Conservation (phyloP, 1,140 invertebrate species). For the Phymorhynchus buccinoides region DNA sequence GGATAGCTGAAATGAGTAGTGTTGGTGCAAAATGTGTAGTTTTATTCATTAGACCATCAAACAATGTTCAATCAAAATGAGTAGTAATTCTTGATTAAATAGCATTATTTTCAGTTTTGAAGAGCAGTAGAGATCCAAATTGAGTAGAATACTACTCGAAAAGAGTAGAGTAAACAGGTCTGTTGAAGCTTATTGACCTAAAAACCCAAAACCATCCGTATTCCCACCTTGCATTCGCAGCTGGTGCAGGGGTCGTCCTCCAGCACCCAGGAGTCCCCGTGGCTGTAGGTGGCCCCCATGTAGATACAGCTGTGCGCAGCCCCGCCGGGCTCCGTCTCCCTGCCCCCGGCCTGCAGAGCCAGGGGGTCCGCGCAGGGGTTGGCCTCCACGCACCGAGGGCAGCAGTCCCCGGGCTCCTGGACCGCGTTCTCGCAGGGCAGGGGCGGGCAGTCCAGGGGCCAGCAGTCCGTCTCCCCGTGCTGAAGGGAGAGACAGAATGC, state of each 20-base stretch:
- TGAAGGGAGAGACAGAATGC: too few species aligned
- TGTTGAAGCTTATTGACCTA: background rate
- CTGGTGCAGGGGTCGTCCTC: constrained; percentile 80
- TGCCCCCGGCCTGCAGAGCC: constrained; percentile 49
- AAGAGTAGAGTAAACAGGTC: too few species aligned
- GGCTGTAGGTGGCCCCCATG: constrained; percentile 50
- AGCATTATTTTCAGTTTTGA: too few species aligned
- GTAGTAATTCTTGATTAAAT: background rate
- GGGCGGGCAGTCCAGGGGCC: constrained; percentile 87
- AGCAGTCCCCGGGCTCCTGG: constrained; percentile 78
- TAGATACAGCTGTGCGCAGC: constrained; percentile 54
- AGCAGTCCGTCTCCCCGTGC: constrained; percentile 91
- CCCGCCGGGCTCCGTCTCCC: constrained; percentile 49
- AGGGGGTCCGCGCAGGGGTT: constrained; percentile 72
- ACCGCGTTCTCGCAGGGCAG: constrained; percentile 81
- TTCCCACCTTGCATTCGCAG: constrained; percentile 84
- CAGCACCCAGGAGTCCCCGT: constrained; percentile 59
- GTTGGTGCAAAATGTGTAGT: too few species aligned
- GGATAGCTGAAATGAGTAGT: too few species aligned
- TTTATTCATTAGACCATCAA: too few species aligned
- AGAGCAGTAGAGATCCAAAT: too few species aligned
- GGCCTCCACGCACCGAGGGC: constrained; percentile 81
- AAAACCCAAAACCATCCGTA: background rate
- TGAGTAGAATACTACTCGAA: too few species aligned
- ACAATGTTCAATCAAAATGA: too few species aligned